phyloP scores from a whole-genome alignment of 2,797 vertebrate genomes.

The Lagocephalus sceleratus region DNA sequence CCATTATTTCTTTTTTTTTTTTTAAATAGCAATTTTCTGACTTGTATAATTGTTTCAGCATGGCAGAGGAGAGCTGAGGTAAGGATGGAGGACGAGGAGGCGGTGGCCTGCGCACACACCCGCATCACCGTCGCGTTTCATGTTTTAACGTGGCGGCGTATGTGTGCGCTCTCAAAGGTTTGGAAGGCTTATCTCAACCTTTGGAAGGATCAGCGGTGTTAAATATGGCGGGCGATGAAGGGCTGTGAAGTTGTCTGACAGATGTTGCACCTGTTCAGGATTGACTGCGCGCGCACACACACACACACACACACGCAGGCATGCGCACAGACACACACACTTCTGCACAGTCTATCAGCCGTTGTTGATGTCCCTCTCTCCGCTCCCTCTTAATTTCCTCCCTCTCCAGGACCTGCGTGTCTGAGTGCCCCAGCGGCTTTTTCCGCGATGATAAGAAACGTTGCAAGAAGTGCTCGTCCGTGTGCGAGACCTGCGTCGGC shows the following conservation, averaged over 20 bases:
- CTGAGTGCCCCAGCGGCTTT: slow-evolving; percentile 92
- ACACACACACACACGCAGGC: not conserved
- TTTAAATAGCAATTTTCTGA: no score
- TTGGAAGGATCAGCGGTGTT: slow-evolving; percentile 32
- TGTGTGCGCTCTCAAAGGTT: slow-evolving; percentile 7
- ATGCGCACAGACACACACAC: not conserved
- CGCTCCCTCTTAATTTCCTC: slow-evolving; percentile 5
- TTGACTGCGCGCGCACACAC: slow-evolving; percentile 16
- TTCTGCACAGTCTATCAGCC: not conserved
- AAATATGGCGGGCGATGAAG: slow-evolving; percentile 30
- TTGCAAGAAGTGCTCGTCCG: slow-evolving; percentile 93
- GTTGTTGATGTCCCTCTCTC: not conserved
- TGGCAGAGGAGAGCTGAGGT: slow-evolving; percentile 8
- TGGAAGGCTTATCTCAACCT: slow-evolving; percentile 4
- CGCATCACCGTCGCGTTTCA: not conserved
- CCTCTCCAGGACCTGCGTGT: slow-evolving; percentile 86
- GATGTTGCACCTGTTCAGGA: slow-evolving; percentile 63
- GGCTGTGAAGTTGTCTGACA: slow-evolving; percentile 51
- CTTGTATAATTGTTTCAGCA: slow-evolving; percentile 15
- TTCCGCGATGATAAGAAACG: slow-evolving; percentile 94
- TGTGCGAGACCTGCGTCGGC: slow-evolving; percentile 91
- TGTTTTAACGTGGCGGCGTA: slow-evolving; percentile 7
- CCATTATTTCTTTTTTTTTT: slow-evolving; percentile 11
- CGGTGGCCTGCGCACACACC: not conserved
- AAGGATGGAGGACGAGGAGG: slow-evolving; percentile 7